Conservation (phyloP, 1,140 invertebrate species). For the Episyrphus balteatus region DNA sequence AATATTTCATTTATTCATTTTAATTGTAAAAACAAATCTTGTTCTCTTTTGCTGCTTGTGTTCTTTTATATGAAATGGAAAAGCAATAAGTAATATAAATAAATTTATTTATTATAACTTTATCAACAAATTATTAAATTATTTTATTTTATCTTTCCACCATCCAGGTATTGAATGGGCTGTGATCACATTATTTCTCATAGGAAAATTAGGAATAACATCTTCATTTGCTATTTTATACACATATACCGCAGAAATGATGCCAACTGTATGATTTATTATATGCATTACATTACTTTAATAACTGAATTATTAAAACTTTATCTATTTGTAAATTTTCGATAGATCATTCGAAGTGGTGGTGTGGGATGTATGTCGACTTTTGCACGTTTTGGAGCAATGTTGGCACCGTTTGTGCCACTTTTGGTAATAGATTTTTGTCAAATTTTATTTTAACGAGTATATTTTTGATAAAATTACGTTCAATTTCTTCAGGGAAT, state of each 20-base stretch:
- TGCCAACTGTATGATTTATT: slow-evolving; percentile 42
- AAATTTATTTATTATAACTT: too few relatives aligned
- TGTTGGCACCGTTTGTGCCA: slow-evolving; percentile 50
- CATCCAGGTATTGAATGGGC: slow-evolving; percentile 39
- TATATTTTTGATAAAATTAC: neutral
- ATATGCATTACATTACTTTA: neutral
- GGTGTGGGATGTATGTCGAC: slow-evolving; percentile 49
- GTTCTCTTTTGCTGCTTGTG: too few relatives aligned
- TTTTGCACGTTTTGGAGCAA: slow-evolving; percentile 46
- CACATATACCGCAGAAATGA: slow-evolving; percentile 50
- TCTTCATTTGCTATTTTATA: slow-evolving; percentile 49
- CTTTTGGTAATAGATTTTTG: slow-evolving; percentile 38
- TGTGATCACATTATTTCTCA: slow-evolving; percentile 44
- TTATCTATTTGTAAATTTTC: too few relatives aligned
- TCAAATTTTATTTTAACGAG: slow-evolving; percentile 13
- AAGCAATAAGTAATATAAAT: too few relatives aligned
- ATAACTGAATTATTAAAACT: too few relatives aligned
- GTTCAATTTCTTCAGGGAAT: slow-evolving; percentile 26
- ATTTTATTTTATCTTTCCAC: too few relatives aligned
- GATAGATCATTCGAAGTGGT: slow-evolving; percentile 41
- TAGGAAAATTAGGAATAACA: slow-evolving; percentile 53
- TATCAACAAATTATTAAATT: too few relatives aligned
- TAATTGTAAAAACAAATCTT: too few relatives aligned
- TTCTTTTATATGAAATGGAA: too few relatives aligned
- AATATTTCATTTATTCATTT: too few relatives aligned